Percentiles rank a stretch among this genome's conserved stretches.
Conservation (phyloP, 1,140 invertebrate species). For the Brachionus asplanchnoidis region DNA sequence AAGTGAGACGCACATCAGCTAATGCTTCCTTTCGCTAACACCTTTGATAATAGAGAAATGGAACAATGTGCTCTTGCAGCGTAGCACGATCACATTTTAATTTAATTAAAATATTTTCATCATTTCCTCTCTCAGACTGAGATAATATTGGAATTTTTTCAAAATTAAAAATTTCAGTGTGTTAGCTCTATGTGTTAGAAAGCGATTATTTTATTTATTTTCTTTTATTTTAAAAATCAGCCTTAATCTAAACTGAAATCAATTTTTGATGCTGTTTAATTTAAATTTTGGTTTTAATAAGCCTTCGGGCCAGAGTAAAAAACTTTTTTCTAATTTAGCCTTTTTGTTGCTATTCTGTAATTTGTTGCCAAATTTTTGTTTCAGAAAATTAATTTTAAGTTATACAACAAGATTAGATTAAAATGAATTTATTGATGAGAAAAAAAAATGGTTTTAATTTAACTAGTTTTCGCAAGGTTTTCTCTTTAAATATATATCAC, state of each 20-base stretch:
- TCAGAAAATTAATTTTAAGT: too few species aligned
- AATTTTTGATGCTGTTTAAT: neutral
- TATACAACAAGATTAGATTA: too few species aligned
- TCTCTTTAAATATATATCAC: too few species aligned
- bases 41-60: neutral
- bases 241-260: neutral
- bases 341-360: too few species aligned
- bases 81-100: neutral
- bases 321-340: too few species aligned
- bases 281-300: too few species aligned
- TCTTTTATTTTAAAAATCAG: neutral
- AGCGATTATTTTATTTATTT: neutral
- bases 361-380: too few species aligned
- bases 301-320: too few species aligned
- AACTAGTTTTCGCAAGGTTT: too few species aligned
- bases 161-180: neutral
- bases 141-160: neutral
- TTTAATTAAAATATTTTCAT: conserved; percentile 2
- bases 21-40: neutral
- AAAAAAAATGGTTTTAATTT: too few species aligned
- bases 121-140: neutral
- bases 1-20: neutral
- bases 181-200: neutral
- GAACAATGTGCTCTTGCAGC: neutral
- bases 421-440: too few species aligned